A percentile compares a stretch with the other conserved stretches of the same genome.
Evolutionary conservation across 2,797 vertebrate genomes (phyloP).

Genomic region (Enteromius unitaeniatus): DNA sequence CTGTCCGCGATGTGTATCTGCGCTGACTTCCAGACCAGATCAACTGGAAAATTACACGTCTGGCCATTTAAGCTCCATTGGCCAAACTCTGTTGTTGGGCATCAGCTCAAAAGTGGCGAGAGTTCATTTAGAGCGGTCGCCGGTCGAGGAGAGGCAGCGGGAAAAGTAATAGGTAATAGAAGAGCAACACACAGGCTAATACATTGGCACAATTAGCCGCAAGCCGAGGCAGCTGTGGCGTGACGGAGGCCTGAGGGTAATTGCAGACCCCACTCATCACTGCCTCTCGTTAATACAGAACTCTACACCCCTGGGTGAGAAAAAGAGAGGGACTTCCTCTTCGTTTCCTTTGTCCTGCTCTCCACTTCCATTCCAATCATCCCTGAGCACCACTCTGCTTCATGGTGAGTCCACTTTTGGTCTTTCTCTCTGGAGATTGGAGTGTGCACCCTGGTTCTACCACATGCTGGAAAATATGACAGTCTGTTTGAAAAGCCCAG

Average conservation of each 20-base stretch:
- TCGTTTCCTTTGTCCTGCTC: not conserved
- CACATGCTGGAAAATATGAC: conserved; percentile 45
- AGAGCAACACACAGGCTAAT: conserved; percentile 46
- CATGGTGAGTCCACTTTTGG: conserved; percentile 13
- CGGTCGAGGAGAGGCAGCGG: not conserved
- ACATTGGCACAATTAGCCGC: conserved; percentile 51
- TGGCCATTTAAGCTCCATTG: conserved; percentile 69
- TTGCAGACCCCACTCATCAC: conserved; percentile 59
- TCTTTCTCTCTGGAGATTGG: conserved; percentile 29
- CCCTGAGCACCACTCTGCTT: conserved; percentile 38
- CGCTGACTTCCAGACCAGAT: conserved; percentile 60
- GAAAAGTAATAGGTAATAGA: conserved; percentile 33
- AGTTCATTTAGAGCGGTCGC: conserved; percentile 48
- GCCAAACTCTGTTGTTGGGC: conserved; percentile 47
- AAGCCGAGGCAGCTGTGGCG: conserved; percentile 45
- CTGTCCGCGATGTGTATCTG: not conserved
- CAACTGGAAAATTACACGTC: conserved; percentile 75
- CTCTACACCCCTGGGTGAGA: conserved; percentile 26
- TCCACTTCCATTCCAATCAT: conserved; percentile 41
- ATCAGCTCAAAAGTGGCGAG: conserved; percentile 45
- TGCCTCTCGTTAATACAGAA: conserved; percentile 55
- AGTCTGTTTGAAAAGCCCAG: conserved; percentile 37
- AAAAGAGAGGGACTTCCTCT: conserved; percentile 23
- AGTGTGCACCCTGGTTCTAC: conserved; percentile 21
- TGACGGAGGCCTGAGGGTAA: conserved; percentile 55